Evolutionary conservation across 2,888 invertebrate species (phyloP), one percentile per base, ranked within the genome.

Genomic region (Meteorus cinctellus): DNA sequence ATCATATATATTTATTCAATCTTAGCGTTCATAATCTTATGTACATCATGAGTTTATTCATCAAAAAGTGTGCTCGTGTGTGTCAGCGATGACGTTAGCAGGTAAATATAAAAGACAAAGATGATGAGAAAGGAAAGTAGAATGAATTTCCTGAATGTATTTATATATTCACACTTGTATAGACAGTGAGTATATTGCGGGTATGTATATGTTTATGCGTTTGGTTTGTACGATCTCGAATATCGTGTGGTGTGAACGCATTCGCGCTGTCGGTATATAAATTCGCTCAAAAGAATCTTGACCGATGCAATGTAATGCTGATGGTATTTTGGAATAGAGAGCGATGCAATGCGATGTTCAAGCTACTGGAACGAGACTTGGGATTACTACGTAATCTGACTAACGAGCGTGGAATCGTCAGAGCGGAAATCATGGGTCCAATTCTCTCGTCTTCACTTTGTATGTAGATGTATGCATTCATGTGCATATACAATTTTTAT

Each of bases 311-410:
- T 34, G 29, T 63, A 31, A 34, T 65, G n/a, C 16, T 62, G 31
- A 31, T 59, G 41, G 70, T 70, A 70, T 60, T 62, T 63, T 62
- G 69, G 69, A 62, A 48, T 72, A 63, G 63, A 69, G 69, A 69
- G 34, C 69, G 55, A 72, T 62, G 14, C 34, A 34, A n/a, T n/a
- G 36, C 59, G 45, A 73, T 65, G 71, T 75, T 81, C 80, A 81
- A 83, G 83, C 84, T 81, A 82, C 81, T 83, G 84, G 85, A 85
- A 85, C 84, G 84, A 69, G 81, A 81, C 77, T 81, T 82, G 84
- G 85, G 84, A 84, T 82, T 82, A 75, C 71, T 68, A 72, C 67
- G 75, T 72, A 72, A 74, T 36, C 31, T 68, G 71, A 51, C 78
- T 81, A 77, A 81, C 80, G 76, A 81, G 79, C 77, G 79, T 79